Evolutionary conservation across 2,113 vertebrate genomes (phyloP).

Genomic region (Amphiprion percula): DNA sequence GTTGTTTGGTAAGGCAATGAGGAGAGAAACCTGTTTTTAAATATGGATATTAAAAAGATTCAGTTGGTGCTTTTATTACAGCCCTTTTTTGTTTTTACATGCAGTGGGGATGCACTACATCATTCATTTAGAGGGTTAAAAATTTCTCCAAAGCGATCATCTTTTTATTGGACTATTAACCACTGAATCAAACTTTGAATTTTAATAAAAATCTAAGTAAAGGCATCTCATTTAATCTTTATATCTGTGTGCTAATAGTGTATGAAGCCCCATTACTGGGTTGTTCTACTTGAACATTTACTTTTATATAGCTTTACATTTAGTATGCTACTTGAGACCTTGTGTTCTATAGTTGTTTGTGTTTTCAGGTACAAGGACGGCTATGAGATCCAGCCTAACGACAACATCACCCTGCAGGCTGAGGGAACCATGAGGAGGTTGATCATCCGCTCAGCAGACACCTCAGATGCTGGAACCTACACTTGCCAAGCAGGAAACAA

Average conservation of each 20-base stretch:
- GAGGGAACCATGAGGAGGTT: constrained; percentile 81
- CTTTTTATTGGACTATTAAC: too few relatives aligned
- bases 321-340: not conserved
- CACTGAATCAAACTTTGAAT: too few relatives aligned
- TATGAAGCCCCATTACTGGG: too few relatives aligned
- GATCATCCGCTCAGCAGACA: constrained; percentile 81
- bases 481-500: constrained; percentile 78
- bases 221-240: too few relatives aligned
- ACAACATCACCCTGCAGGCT: constrained; percentile 82
- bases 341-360: not conserved
- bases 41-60: not conserved
- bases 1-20: constrained; percentile 71
- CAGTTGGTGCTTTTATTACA: not conserved
- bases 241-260: too few relatives aligned
- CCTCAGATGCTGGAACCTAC: constrained; percentile 81
- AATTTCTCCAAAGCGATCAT: too few relatives aligned
- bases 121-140: too few relatives aligned
- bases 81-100: too few relatives aligned
- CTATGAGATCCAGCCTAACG: constrained; percentile 69
- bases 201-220: too few relatives aligned
- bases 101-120: too few relatives aligned
- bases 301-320: not conserved
- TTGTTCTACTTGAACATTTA: too few relatives aligned
- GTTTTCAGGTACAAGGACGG: constrained; percentile 81
- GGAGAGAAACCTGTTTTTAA: not conserved